Percentiles rank a stretch among this genome's conserved stretches.
phyloP scores from a whole-genome alignment of 2,797 vertebrate genomes.

The Vireo griseus region DNA sequence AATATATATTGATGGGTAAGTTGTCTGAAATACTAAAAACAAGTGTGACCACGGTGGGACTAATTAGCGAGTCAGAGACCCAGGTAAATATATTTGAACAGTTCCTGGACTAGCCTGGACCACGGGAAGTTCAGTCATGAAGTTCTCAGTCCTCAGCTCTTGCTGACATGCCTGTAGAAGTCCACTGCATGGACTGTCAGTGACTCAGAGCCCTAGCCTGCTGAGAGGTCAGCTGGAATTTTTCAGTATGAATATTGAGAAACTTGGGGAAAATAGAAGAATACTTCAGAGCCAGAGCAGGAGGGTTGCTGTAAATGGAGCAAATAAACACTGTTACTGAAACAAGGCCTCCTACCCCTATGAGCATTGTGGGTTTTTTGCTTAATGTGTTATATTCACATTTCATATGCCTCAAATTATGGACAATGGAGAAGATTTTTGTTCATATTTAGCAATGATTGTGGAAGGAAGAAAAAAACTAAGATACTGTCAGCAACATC shows the following conservation, averaged over 20 bases:
- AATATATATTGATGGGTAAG: background rate
- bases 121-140: background rate
- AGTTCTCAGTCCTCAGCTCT: background rate
- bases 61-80: background rate
- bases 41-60: background rate
- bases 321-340: background rate
- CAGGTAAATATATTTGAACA: background rate
- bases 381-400: background rate
- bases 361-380: background rate
- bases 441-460: slow-evolving; percentile 20
- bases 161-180: background rate
- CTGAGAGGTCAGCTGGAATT: background rate
- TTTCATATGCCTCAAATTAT: background rate
- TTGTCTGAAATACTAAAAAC: background rate
- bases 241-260: background rate
- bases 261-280: background rate
- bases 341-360: background rate
- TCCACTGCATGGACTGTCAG: background rate
- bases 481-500: slow-evolving; percentile 25
- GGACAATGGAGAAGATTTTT: background rate
- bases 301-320: background rate
- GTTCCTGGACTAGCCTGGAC: background rate
- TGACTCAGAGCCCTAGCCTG: background rate
- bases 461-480: background rate
- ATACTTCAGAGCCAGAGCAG: background rate